Evolutionary conservation across 2,888 invertebrate genomes (phyloP), one percentile per base, ranked within the genome.

Genomic region (Apocheima hispidaria): DNA sequence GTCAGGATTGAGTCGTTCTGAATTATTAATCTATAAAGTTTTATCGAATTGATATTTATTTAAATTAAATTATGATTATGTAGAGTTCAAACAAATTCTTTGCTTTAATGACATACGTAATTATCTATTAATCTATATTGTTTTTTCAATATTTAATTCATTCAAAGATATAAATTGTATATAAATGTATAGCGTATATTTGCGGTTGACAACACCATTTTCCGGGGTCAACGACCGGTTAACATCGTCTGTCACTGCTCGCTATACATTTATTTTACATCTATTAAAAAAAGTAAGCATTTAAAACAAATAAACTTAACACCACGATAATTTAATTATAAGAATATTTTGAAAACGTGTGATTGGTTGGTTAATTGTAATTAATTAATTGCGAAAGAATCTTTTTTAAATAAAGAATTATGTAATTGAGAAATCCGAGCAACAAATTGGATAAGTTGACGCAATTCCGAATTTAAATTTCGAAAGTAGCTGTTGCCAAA

Each of bases 221-320:
- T 88, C 89, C 88, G 83, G 88, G 88, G 88, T 89, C 84, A 81
- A 60, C 73, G 85, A 84, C 81, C 86, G 71, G 62, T 81, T 84
- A 79, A 83, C 85, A 78, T 71, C 71, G 70, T 23, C 60, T 30
- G 40, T 35, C 50, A 48, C 63, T 35, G 54, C 64, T 63, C 36
- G 52, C 59, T 68, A 52, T 28, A 49, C 52, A 63, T 64, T 54
- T 63, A 40, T 63, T 66, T 56, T 61, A 40, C 57, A 61, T 49
- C 50, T 56, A 60, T 53, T 57, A 43, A 50, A 62, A 59, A 61
- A 59, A 46, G 10, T 18, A n/a, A 14, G 26, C 14, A 23, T 43
- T 14, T 20, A 33, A 12, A 36, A 54, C 6, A 35, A 43, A 21
- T 5, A 43, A 40, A 20, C 16, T 28, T n/a, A 23, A n/a, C 1